Evolutionary conservation across 2,797 vertebrate species (phyloP).

Genomic region (Esox lucius): DNA sequence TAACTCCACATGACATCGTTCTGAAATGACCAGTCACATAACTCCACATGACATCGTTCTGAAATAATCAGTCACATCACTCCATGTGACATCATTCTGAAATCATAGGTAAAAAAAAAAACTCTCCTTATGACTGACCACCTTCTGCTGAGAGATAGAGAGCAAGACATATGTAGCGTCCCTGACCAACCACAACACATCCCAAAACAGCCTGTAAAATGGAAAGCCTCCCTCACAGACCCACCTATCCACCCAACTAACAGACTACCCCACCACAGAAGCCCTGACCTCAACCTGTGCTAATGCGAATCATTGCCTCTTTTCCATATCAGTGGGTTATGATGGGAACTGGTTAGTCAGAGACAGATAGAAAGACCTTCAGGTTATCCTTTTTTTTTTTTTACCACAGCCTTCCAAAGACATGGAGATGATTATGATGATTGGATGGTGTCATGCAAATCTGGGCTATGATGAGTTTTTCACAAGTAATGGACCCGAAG

Average conservation of each 20-base stretch:
- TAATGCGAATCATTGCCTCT: neutral
- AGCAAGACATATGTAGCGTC: slow-evolving; percentile 18
- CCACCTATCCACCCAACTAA: neutral
- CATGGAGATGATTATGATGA: slow-evolving; percentile 7
- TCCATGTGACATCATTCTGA: neutral
- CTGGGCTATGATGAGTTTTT: slow-evolving; percentile 9
- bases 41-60: neutral
- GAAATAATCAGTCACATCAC: neutral
- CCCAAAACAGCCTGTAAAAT: slow-evolving; percentile 14
- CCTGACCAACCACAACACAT: slow-evolving; percentile 20
- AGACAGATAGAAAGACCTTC: slow-evolving; percentile 19
- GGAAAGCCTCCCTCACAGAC: slow-evolving; percentile 6
- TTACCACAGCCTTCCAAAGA: slow-evolving; percentile 30
- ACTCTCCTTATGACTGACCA: neutral
- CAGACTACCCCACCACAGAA: neutral
- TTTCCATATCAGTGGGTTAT: slow-evolving; percentile 15
- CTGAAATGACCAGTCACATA: too few species aligned
- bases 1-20: too few species aligned
- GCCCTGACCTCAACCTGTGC: neutral
- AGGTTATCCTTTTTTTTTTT: slow-evolving; percentile 21
- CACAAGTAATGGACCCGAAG: neutral
- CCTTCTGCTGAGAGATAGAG: slow-evolving; percentile 8
- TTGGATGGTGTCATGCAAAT: slow-evolving; percentile 4
- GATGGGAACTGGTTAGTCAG: slow-evolving; percentile 40
- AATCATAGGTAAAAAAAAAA: neutral